Evolutionary conservation across 92 coral and sea anemone species (phyloP).

Genomic region (Anthopleura xanthogrammica): DNA sequence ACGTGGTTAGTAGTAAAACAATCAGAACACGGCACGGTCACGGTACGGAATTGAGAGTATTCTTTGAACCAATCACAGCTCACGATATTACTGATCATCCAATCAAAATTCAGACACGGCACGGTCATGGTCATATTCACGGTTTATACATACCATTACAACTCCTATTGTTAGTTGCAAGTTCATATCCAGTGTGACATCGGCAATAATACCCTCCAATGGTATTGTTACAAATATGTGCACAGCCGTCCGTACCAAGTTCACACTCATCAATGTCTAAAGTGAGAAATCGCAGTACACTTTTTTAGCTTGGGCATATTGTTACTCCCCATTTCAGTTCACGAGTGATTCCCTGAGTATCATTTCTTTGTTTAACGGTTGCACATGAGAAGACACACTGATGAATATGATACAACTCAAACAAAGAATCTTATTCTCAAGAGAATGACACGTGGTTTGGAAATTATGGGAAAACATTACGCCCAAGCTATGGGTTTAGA

Average conservation of each 20-base stretch:
- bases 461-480: too few species aligned
- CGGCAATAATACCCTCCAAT: slow-evolving; percentile 41
- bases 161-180: slow-evolving; percentile 35
- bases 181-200: slow-evolving; percentile 48
- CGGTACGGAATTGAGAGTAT: background rate
- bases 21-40: background rate
- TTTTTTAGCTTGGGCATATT: background rate
- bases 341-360: too few species aligned
- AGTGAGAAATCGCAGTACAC: background rate
- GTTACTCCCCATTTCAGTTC: too few species aligned
- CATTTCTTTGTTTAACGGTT: too few species aligned
- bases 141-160: slow-evolving; percentile 35
- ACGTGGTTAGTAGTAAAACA: too few species aligned
- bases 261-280: slow-evolving; percentile 48
- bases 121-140: background rate
- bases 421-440: too few species aligned
- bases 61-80: background rate
- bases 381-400: too few species aligned
- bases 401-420: too few species aligned
- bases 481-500: too few species aligned
- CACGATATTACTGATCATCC: too few species aligned
- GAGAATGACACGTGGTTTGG: background rate
- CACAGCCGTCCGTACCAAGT: slow-evolving; percentile 36
- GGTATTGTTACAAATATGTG: slow-evolving; percentile 48
- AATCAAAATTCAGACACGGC: background rate